These are phyloP conservation scores for Crematogaster levior DNA, from an alignment of 2,888 invertebrate genomes.

Conservation along the genomic window DNA sequence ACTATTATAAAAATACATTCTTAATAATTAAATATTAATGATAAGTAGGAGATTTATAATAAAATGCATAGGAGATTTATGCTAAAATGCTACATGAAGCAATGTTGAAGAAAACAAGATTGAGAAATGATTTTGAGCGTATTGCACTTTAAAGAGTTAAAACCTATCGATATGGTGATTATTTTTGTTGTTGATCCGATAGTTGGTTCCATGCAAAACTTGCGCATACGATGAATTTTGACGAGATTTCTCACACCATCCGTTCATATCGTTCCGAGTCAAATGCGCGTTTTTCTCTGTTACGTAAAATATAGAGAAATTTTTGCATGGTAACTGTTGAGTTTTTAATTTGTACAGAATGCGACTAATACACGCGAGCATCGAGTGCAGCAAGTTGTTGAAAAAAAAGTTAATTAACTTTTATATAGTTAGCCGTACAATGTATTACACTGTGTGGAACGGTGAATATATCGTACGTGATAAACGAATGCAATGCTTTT, in stretches of 20 bases:
- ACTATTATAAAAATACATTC: background rate
- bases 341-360: constrained; percentile 45
- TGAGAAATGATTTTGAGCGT: background rate
- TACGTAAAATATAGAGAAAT: constrained; percentile 21
- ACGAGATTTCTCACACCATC: constrained; percentile 16
- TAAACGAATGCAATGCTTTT: constrained; percentile 29
- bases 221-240: constrained; percentile 6
- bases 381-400: constrained; percentile 15
- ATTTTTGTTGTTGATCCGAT: constrained; percentile 14
- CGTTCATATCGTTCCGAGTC: background rate
- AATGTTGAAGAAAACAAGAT: background rate
- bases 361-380: background rate
- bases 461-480: constrained; percentile 21
- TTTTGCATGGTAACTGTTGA: constrained; percentile 19
- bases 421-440: constrained; percentile 15
- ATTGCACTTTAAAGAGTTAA: background rate
- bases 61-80: background rate
- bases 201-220: background rate
- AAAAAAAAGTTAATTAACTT: constrained; percentile 34
- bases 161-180: background rate
- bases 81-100: background rate
- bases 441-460: constrained; percentile 24
- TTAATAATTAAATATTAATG: background rate
- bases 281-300: constrained; percentile 9
- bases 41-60: background rate